These are phyloP conservation scores for Netelia melanura DNA, from an alignment of 2,888 invertebrate genomes.

Conservation along the genomic window DNA sequence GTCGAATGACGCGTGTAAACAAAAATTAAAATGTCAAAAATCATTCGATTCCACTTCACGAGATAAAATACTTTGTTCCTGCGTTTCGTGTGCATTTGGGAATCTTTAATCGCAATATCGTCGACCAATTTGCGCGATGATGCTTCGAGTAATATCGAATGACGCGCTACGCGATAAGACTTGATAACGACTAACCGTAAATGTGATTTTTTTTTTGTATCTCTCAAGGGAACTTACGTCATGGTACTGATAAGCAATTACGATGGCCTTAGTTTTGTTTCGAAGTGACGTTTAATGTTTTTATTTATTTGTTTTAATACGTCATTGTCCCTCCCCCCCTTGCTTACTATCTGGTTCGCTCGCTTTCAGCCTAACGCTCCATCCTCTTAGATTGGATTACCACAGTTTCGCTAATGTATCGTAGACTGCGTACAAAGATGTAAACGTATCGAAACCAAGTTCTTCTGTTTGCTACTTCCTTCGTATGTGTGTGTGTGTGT, in stretches of 20 bases:
- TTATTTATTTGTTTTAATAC: slow-evolving; percentile 6
- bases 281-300: slow-evolving; percentile 17
- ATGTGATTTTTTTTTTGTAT: neutral
- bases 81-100: neutral
- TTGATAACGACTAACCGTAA: neutral
- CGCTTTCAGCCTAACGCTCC: slow-evolving; percentile 1
- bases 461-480: neutral
- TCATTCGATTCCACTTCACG: neutral
- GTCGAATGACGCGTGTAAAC: no score
- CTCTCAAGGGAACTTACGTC: neutral
- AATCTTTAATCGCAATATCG: neutral
- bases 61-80: neutral
- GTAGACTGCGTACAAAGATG: slow-evolving; percentile 19
- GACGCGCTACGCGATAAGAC: neutral
- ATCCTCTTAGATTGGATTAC: slow-evolving; percentile 1
- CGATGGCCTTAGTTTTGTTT: neutral
- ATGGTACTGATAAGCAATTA: neutral
- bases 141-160: neutral
- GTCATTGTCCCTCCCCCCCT: slow-evolving; percentile 2
- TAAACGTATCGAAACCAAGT: neutral
- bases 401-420: neutral
- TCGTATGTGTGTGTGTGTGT: neutral
- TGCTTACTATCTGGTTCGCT: slow-evolving; percentile 2
- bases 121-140: neutral
- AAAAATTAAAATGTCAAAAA: no score